Evolutionary conservation across 1,140 invertebrate species (phyloP).

Genomic region (Conus ventricosus): DNA sequence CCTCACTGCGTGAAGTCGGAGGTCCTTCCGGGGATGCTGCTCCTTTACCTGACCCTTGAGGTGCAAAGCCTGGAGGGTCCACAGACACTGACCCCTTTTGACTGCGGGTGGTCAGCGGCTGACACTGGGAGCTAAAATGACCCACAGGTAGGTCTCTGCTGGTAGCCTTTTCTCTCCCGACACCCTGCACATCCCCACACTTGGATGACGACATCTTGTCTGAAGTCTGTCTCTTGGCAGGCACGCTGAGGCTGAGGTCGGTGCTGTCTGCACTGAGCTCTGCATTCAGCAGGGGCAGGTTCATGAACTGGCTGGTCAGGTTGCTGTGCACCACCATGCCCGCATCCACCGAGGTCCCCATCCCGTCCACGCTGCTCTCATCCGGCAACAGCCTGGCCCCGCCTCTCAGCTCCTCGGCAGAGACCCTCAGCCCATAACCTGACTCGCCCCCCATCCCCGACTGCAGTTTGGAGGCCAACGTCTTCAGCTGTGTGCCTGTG

Average conservation of each 20-base stretch:
- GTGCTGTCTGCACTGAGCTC: conserved; percentile 38
- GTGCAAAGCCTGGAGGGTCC: neutral
- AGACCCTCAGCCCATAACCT: no score
- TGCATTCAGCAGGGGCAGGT: conserved; percentile 46
- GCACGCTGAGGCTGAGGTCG: conserved; percentile 38
- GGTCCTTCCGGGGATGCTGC: neutral
- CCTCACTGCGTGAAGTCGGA: neutral
- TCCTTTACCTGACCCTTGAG: neutral
- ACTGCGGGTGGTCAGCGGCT: neutral
- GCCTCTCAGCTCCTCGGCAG: neutral
- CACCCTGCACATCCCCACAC: neutral
- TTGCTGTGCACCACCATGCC: conserved; percentile 41
- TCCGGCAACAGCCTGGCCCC: neutral
- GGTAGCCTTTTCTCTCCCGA: neutral
- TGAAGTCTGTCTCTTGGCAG: neutral
- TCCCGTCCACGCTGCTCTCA: neutral
- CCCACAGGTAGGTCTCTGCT: neutral
- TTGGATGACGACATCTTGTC: neutral
- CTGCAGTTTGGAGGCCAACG: neutral
- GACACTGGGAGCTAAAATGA: neutral
- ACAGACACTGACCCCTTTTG: neutral
- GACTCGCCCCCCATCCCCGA: neutral
- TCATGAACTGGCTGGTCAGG: conserved; percentile 55
- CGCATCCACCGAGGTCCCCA: neutral
- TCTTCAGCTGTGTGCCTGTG: neutral